Percentiles rank a stretch among this genome's conserved stretches.
Evolutionary conservation across 2,888 invertebrate genomes (phyloP).

Genomic region (Muscina levida): DNA sequence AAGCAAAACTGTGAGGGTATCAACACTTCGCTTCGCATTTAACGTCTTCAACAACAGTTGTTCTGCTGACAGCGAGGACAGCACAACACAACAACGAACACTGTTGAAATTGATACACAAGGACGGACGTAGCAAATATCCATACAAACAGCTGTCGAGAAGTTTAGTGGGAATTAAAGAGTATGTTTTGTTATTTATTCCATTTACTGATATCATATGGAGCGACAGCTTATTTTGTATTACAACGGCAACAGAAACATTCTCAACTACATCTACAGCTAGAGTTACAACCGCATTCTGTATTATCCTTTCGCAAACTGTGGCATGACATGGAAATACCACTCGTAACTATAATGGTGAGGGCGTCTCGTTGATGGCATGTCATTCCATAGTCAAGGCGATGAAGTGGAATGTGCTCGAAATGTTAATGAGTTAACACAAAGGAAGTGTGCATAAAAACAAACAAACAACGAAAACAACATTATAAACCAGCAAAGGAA

Average conservation of each 20-base stretch:
- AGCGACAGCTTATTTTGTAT: constrained; percentile 3
- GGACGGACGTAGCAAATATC: not conserved
- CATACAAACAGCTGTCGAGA: constrained; percentile 8
- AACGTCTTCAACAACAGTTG: constrained; percentile 12
- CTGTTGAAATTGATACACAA: constrained; percentile 18
- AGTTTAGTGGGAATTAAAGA: constrained; percentile 28
- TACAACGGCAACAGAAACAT: not conserved
- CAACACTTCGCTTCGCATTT: constrained; percentile 29
- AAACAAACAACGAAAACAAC: not conserved
- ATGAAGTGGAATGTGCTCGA: constrained; percentile 13
- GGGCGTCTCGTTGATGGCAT: constrained; percentile 22
- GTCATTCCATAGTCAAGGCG: constrained; percentile 2
- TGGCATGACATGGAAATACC: constrained; percentile 9
- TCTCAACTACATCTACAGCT: not conserved
- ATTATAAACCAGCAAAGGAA: too few relatives aligned
- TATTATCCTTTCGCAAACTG: not conserved
- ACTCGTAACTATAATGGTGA: not conserved
- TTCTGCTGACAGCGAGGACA: not conserved
- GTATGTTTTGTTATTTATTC: constrained; percentile 29
- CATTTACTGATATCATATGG: not conserved
- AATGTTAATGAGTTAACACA: constrained; percentile 35
- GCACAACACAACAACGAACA: constrained; percentile 1
- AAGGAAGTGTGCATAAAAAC: not conserved
- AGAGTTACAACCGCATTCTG: too few relatives aligned
- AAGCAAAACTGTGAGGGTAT: not conserved